Evolutionary conservation across 35 echinoderm and acorn worm species (phyloP).

Genomic region (Amphiura filiformis): DNA sequence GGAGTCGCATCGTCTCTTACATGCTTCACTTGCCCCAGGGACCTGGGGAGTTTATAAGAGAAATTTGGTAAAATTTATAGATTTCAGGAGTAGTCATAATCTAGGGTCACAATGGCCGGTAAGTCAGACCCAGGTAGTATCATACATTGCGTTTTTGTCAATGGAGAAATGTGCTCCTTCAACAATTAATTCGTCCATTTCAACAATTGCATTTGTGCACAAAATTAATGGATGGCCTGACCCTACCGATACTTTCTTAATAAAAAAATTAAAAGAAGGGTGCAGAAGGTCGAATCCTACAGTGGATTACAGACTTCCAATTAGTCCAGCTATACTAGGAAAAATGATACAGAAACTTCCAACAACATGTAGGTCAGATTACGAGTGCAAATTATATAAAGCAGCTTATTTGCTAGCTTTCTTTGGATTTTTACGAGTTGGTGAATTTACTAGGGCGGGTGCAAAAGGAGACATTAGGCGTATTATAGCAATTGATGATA

Average conservation of each 20-base stretch:
- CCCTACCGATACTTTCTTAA: no score
- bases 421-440: background rate
- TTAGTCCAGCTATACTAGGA: background rate
- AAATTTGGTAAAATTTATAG: background rate
- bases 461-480: background rate
- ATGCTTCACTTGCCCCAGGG: background rate
- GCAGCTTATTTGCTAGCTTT: background rate
- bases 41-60: background rate
- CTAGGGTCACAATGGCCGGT: background rate
- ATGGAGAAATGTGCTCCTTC: no score
- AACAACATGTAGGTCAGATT: background rate
- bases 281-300: background rate
- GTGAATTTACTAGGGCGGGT: slow-evolving; percentile 5
- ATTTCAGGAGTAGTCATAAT: background rate
- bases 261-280: background rate
- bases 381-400: background rate
- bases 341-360: background rate
- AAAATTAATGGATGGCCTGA: no score
- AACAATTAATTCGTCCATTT: no score
- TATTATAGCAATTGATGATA: background rate
- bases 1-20: background rate
- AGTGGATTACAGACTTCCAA: background rate
- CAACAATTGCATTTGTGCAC: no score
- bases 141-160: no score
- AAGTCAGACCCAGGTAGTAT: no score